Evolutionary conservation across 2,888 invertebrate species (phyloP).

Genomic region (Apodemia duryi): DNA sequence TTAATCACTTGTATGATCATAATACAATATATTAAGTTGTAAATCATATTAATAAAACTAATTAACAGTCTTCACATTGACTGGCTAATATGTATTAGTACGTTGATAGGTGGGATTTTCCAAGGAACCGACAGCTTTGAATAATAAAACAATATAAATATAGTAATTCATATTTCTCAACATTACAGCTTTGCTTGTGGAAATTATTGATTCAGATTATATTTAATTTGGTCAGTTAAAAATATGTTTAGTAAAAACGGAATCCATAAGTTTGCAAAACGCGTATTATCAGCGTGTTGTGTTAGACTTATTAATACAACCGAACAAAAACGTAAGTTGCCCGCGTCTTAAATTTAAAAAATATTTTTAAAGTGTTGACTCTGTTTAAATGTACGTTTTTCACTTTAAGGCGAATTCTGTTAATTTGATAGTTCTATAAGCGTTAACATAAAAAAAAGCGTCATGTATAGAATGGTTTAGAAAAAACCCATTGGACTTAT

Average conservation of each 20-base stretch:
- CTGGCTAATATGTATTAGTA: conserved; percentile 56
- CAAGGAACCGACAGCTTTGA: conserved; percentile 49
- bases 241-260: not conserved
- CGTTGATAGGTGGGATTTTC: conserved; percentile 61
- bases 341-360: too few species aligned
- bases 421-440: too few species aligned
- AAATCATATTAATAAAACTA: conserved; percentile 69
- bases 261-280: not conserved
- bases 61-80: conserved; percentile 74
- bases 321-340: too few species aligned
- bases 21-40: conserved; percentile 45
- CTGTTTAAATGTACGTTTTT: too few species aligned
- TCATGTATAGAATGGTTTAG: too few species aligned
- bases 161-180: conserved; percentile 9
- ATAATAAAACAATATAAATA: conserved; percentile 11
- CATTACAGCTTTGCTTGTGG: conserved; percentile 5
- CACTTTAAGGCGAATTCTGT: too few species aligned
- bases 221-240: not conserved
- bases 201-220: conserved; percentile 2
- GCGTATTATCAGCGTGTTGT: not conserved
- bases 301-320: too few species aligned
- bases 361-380: too few species aligned
- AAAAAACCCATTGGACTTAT: not conserved
- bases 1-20: conserved; percentile 36
- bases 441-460: too few species aligned